A percentile compares a stretch with the other conserved stretches of the same genome.
Evolutionary conservation across 2,888 invertebrate genomes (phyloP).

Genomic region (Cyclophora albipunctata): DNA sequence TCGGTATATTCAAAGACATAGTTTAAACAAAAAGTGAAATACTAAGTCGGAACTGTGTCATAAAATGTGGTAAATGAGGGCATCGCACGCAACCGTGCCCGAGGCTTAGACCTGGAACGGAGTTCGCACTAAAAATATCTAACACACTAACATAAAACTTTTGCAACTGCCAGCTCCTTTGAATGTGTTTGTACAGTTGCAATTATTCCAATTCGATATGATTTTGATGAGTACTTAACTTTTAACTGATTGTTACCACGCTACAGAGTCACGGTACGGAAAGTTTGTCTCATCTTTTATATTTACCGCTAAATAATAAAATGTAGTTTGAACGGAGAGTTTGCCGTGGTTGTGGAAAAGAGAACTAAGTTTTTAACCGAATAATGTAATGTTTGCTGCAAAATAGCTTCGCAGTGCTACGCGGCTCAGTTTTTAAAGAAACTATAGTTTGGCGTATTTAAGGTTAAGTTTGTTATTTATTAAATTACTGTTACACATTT

Average conservation of each 20-base stretch:
- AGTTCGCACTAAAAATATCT: slow-evolving; percentile 41
- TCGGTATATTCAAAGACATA: slow-evolving; percentile 44
- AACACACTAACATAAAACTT: slow-evolving; percentile 16
- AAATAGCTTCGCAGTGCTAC: too few species aligned
- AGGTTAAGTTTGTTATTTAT: too few species aligned
- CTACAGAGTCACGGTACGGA: background rate
- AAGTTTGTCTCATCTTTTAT: background rate
- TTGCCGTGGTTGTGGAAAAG: too few species aligned
- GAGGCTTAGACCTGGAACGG: slow-evolving; percentile 29
- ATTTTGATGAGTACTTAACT: background rate
- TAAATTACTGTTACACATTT: too few species aligned
- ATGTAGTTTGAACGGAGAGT: too few species aligned
- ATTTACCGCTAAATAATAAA: background rate
- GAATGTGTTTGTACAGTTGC: slow-evolving; percentile 16
- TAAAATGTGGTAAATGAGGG: slow-evolving; percentile 64
- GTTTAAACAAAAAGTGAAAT: slow-evolving; percentile 70
- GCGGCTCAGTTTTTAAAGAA: too few species aligned
- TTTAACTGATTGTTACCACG: slow-evolving; percentile 2
- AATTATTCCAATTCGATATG: slow-evolving; percentile 3
- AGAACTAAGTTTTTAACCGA: too few species aligned
- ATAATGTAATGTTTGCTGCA: too few species aligned
- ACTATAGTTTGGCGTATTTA: too few species aligned
- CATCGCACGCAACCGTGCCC: slow-evolving; percentile 49
- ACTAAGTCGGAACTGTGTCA: slow-evolving; percentile 63
- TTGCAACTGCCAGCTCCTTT: slow-evolving; percentile 28